Evolutionary conservation across 2,113 vertebrate species (phyloP), one percentile per base, ranked within the genome.

Genomic region (Etia nguti): DNA sequence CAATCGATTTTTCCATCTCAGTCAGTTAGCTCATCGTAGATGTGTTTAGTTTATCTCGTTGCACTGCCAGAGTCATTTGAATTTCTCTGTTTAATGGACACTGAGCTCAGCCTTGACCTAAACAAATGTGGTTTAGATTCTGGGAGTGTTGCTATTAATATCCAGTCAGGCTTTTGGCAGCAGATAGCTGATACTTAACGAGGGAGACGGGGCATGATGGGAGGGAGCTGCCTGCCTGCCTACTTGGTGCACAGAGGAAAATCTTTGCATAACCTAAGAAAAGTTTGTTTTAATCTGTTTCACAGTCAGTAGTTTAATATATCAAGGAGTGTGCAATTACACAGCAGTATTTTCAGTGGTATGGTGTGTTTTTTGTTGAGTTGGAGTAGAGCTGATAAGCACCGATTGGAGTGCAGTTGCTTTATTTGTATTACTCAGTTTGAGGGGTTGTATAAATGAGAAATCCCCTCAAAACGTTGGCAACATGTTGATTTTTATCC

Each of bases 141-240:
- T 89, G 84, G 73, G 82, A 91, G 95, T 91, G 92, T 89, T 90
- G 90, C 94, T 95, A 95, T 94, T 95, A 95, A 95, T 95, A 95
- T 89, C 93, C 92, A 91, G 92, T 79, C 86, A 82, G 92, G 73
- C 89, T 89, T 92, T 92, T 95, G 95, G 93, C 93, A 94, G 90
- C 65, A 85, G 91, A 94, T 90, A 94, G 91, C 93, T 94, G 93
- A 94, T 93, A 93, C 90, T 93, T 94, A 93, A 86, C 94, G 94
- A 93, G 92, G 82, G 92, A 93, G 92, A 91, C 88, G 68, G 88
- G 89, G 85, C 81, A 92, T 87, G 84, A 91, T 89, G 91, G 93
- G 92, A 95, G 92, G 89, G 82, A 91, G 43, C 86, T 86, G 89
- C 87, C 68, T 65, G 88, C 73, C n/a, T 89, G 90, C 88, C 88